Evolutionary conservation across 2,888 invertebrate genomes (phyloP), one percentile per base, ranked within the genome.

Genomic region (Timandra comae): DNA sequence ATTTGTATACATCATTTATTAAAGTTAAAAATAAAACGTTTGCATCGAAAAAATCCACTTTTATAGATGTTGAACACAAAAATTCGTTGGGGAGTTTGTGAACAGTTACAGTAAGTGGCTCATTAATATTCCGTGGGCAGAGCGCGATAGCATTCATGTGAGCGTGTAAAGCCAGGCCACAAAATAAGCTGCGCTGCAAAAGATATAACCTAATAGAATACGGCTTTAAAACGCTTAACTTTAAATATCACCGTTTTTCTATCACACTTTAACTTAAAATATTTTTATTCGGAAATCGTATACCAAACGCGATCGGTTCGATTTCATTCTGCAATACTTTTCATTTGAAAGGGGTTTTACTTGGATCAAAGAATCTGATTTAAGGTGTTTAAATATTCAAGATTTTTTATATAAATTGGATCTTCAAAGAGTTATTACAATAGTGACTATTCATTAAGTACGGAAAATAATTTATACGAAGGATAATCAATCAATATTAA

Each of bases 91-190:
- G 35, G 46, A 58, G 56, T 61, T 63, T 55, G 52, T 51, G 52
- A 63, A 62, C 60, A 56, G 63, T 67, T 61, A 59, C 58, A 49
- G 55, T 64, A 68, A 69, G 66, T 64, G 61, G 55, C 55, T 71
- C 62, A 62, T 71, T 69, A 68, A 71, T 67, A 72, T 70, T 69
- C 68, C 51, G 48, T 43, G 47, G 45, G 63, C 63, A 56, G 40
- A 56, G 45, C 48, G 58, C 56, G 60, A 65, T 67, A 64, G 59
- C 57, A 70, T 67, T 70, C 68, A 68, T 67, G 60, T 56, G 58
- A 60, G 56, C 52, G 58, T 49, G 54, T 48, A 46, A 48, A 47
- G 46, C 50, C 41, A 36, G 39, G 62, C 61, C 58, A 54, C 38
- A 32, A 44, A 52, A 52, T 43, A 30, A 40, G 54, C 52, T 48